These are phyloP conservation scores for Temnothorax curvispinosus DNA, from an alignment of 1,140 invertebrate genomes.

Conservation along the genomic window DNA sequence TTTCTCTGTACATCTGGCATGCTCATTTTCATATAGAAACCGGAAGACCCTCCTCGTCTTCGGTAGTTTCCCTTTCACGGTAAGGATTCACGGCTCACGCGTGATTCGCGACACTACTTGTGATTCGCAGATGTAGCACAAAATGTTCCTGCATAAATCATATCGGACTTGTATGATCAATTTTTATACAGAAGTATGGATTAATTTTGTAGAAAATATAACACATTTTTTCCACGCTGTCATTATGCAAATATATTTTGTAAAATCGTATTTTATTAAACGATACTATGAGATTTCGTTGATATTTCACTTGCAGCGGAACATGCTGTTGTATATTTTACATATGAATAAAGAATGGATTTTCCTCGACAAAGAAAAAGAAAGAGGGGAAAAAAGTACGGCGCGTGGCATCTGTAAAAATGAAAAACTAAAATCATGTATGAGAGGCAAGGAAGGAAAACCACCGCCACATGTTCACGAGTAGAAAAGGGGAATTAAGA, in stretches of 20 bases:
- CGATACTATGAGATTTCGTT: not conserved
- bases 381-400: slow-evolving; percentile 35
- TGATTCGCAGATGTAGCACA: slow-evolving; percentile 19
- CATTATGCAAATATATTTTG: not conserved
- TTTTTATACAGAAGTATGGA: not conserved
- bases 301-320: not conserved
- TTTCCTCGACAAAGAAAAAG: slow-evolving; percentile 62
- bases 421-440: slow-evolving; percentile 63
- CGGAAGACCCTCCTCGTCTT: slow-evolving; percentile 62
- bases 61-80: slow-evolving; percentile 27
- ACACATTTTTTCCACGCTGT: not conserved
- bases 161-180: not conserved
- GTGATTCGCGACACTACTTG: slow-evolving; percentile 54
- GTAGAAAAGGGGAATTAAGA: slow-evolving; percentile 58
- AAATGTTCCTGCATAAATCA: slow-evolving; percentile 11
- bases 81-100: slow-evolving; percentile 54
- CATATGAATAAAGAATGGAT: slow-evolving; percentile 18
- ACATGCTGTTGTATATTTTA: not conserved
- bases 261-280: not conserved
- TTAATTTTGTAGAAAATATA: not conserved
- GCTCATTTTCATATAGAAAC: slow-evolving; percentile 52
- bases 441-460: slow-evolving; percentile 20
- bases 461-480: slow-evolving; percentile 54
- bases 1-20: slow-evolving; percentile 70
- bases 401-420: slow-evolving; percentile 71